Conservation (phyloP, 2,888 invertebrate genomes). For the Drosophila anceps region DNA sequence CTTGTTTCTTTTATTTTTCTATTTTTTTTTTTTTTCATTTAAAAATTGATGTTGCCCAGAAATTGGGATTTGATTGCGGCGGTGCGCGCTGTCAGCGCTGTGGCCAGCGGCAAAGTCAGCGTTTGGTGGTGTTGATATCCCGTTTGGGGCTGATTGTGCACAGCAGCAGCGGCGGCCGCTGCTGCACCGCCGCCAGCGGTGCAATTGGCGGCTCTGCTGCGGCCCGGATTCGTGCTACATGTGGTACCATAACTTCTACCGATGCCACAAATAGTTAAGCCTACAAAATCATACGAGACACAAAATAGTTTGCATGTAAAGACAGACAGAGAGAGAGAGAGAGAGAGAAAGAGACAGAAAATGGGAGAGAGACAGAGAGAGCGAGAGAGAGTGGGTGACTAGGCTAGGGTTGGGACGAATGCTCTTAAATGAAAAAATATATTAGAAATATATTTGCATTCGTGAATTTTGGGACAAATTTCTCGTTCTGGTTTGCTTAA, state of each 20-base stretch:
- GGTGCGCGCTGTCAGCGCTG: conserved; percentile 84
- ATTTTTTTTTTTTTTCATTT: conserved; percentile 50
- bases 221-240: conserved; percentile 83
- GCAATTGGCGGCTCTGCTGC: conserved; percentile 76
- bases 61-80: conserved; percentile 85
- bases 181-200: conserved; percentile 71
- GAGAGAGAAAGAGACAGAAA: conserved; percentile 16
- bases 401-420: conserved; percentile 60
- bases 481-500: background rate
- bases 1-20: background rate
- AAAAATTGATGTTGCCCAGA: conserved; percentile 85
- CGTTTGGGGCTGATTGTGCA: conserved; percentile 76
- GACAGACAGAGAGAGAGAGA: conserved; percentile 49
- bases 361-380: conserved; percentile 18
- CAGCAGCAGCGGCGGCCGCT: conserved; percentile 69
- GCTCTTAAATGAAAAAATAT: conserved; percentile 12
- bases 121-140: conserved; percentile 83
- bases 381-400: conserved; percentile 28
- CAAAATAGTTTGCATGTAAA: conserved; percentile 65
- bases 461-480: conserved; percentile 24
- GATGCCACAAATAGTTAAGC: conserved; percentile 85
- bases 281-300: conserved; percentile 83
- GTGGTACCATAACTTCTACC: conserved; percentile 85
- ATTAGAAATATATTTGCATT: conserved; percentile 27
- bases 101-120: conserved; percentile 84